Base-by-base conservation (phyloP, 1,140 invertebrate genomes). In the Venturia canescens region DNA sequence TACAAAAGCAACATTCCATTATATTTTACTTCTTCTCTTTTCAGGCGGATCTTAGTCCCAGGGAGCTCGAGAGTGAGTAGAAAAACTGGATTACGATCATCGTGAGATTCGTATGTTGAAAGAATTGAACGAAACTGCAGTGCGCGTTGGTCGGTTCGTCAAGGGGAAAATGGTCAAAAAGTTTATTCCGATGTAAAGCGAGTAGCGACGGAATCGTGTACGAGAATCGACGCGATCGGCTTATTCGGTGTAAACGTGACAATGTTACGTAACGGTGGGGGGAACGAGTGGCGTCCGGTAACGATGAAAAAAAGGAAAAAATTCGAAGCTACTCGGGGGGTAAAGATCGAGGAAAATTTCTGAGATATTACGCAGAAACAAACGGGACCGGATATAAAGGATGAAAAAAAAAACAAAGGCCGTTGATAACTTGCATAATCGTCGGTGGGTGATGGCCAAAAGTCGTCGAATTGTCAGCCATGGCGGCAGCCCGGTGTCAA, bases 1-100 rank as follows among this genome's bases (percentile, higher is more conserved):
- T 81, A 1, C 1, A 23, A 57, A 23, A 67, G n/a, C 23, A 79
- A 82, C 63, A 1, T 27, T 78, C 66, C 7, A 1, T 44, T 63
- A 69, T 67, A 66, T 78, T 70, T 67, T 77, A 31, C 71, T 77
- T 82, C 79, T 80, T 83, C 80, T 84, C 26, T 77, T 82, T 94
- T 88, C 93, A 96, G 95, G 94, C 94, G 91, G 94, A 95, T 91
- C 94, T 96, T 86, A 94, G 92, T 89, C 93, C 94, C 89, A 95
- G 93, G 91, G 95, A 96, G 88, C 90, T 95, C 87, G 95, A 96
- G 93, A 95, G 95, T 96, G 92, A 95, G 95, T 95, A 93, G 82
- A 81, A 70, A 48, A 18, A 21, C 69, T 50, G 57, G 72, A 75
- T 75, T 78, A 38, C 38, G 29, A 71, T 29, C 66, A 66, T 66